Conservation (phyloP, 2,113 vertebrate species). For the Xiphophorus couchianus region DNA sequence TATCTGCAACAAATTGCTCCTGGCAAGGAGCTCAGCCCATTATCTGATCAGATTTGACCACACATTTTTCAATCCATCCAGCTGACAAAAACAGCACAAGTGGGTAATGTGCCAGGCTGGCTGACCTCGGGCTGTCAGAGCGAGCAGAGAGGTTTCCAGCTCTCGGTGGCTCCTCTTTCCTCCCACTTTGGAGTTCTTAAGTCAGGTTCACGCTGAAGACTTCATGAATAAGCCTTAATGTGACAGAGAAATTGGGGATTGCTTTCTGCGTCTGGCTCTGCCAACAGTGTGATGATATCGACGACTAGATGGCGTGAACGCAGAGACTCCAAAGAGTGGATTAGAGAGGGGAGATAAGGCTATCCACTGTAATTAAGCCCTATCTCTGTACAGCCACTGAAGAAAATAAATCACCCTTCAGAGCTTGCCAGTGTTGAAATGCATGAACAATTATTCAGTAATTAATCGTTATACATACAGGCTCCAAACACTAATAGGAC, state of each 20-base stretch:
- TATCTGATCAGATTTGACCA: slow-evolving; percentile 63
- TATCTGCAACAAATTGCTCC: slow-evolving; percentile 57
- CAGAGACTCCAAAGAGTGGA: slow-evolving; percentile 65
- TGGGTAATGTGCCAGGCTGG: slow-evolving; percentile 41
- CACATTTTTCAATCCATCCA: slow-evolving; percentile 43
- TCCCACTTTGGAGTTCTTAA: slow-evolving; percentile 53
- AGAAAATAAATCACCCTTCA: slow-evolving; percentile 87
- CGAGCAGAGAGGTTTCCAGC: slow-evolving; percentile 19
- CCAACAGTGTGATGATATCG: slow-evolving; percentile 67
- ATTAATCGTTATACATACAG: slow-evolving; percentile 90
- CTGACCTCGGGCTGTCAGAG: slow-evolving; percentile 43
- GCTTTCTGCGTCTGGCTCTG: slow-evolving; percentile 62
- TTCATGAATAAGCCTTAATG: slow-evolving; percentile 68
- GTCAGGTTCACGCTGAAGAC: slow-evolving; percentile 52
- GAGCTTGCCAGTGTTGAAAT: slow-evolving; percentile 84
- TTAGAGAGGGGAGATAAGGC: slow-evolving; percentile 82
- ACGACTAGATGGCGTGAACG: slow-evolving; percentile 60
- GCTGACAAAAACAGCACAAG: slow-evolving; percentile 48
- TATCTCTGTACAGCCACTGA: slow-evolving; percentile 73
- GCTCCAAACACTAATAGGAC: slow-evolving; percentile 87
- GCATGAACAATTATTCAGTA: slow-evolving; percentile 92
- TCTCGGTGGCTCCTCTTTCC: slow-evolving; percentile 42
- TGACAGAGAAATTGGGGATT: slow-evolving; percentile 70
- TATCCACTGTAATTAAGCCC: slow-evolving; percentile 85
- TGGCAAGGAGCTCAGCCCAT: slow-evolving; percentile 46